A percentile compares a stretch with the other conserved stretches of the same genome.
Evolutionary conservation across 2,113 vertebrate species (phyloP).

Genomic region (Protobothrops flavoviridis): DNA sequence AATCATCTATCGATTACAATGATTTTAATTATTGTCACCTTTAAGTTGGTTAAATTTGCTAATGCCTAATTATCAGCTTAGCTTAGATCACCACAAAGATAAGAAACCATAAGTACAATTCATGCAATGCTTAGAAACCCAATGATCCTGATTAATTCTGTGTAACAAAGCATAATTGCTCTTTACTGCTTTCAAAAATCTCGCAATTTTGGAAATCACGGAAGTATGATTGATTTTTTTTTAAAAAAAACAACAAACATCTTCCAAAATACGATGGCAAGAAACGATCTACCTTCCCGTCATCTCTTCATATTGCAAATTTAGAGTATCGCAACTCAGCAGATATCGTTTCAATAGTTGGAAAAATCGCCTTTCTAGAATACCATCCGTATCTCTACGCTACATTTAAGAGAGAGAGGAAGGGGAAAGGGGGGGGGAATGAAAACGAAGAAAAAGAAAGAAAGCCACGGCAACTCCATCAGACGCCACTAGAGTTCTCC

Average conservation of each 20-base stretch:
- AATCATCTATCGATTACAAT: not conserved
- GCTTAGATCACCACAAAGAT: not conserved
- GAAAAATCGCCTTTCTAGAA: not conserved
- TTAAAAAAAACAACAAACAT: too few species aligned
- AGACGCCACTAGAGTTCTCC: constrained; percentile 79
- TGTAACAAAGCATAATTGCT: not conserved
- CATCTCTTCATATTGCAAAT: not conserved
- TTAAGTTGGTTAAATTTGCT: not conserved
- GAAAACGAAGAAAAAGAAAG: not conserved
- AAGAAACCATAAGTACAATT: not conserved
- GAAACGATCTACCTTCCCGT: not conserved
- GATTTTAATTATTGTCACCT: not conserved
- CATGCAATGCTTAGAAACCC: not conserved
- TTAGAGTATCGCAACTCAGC: not conserved
- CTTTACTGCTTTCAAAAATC: not conserved
- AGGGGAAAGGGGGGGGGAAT: not conserved
- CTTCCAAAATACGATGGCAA: not conserved
- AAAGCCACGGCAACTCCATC: constrained; percentile 59
- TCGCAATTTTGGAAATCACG: not conserved
- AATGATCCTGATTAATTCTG: not conserved
- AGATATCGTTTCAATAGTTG: not conserved
- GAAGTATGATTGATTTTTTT: not conserved
- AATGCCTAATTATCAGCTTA: not conserved
- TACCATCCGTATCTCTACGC: not conserved
- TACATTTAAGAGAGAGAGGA: not conserved